Conservation (phyloP, 2,113 vertebrate genomes). For the Poeciliopsis prolifica region DNA sequence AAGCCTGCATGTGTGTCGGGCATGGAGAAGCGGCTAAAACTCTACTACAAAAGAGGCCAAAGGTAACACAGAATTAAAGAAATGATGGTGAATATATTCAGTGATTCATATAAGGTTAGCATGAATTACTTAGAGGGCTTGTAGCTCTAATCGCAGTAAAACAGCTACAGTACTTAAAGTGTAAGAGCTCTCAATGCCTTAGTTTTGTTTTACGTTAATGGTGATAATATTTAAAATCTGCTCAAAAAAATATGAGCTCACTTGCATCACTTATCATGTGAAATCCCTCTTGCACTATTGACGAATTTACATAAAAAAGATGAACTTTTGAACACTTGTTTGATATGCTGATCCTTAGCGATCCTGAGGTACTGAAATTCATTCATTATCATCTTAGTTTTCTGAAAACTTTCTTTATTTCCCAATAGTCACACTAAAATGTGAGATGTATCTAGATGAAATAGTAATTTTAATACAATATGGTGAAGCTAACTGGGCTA, state of each 20-base stretch:
- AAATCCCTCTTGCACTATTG: slow-evolving; percentile 38
- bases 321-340: slow-evolving; percentile 33
- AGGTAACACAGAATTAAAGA: not conserved
- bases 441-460: slow-evolving; percentile 47
- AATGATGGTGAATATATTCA: not conserved
- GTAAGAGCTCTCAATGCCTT: slow-evolving; percentile 7
- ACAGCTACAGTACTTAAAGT: slow-evolving; percentile 5
- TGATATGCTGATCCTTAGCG: slow-evolving; percentile 26
- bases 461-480: slow-evolving; percentile 57
- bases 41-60: not conserved
- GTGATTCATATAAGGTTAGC: not conserved
- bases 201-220: slow-evolving; percentile 29
- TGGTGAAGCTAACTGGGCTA: slow-evolving; percentile 33
- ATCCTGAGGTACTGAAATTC: slow-evolving; percentile 26
- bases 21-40: not conserved
- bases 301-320: slow-evolving; percentile 36
- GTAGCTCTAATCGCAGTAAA: slow-evolving; percentile 8
- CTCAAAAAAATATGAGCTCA: slow-evolving; percentile 40
- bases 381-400: slow-evolving; percentile 51
- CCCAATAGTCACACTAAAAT: slow-evolving; percentile 62
- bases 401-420: slow-evolving; percentile 66
- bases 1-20: not conserved
- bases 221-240: slow-evolving; percentile 40
- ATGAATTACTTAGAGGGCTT: not conserved
- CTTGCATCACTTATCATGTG: slow-evolving; percentile 36